Percentiles rank a stretch among this genome's conserved stretches.
Conservation (phyloP, 2,113 vertebrate species). For the Pagrus major region DNA sequence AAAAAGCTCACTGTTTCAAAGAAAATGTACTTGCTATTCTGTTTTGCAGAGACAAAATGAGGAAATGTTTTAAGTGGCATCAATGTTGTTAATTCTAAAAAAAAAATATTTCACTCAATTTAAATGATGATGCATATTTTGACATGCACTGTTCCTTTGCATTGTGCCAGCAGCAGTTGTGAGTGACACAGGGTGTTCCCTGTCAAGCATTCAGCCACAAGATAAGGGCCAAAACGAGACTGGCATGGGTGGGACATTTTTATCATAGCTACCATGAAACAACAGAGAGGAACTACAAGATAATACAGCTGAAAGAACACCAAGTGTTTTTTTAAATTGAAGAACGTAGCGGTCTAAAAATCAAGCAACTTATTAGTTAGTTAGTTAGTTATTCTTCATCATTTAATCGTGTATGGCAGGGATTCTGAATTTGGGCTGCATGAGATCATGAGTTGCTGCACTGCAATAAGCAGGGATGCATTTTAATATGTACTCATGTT, state of each 20-base stretch:
- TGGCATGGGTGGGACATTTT: constrained; percentile 70
- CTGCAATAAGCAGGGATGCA: not conserved
- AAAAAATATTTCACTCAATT: not conserved
- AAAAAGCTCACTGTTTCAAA: not conserved
- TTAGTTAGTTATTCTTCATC: not conserved
- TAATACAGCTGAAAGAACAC: constrained; percentile 5
- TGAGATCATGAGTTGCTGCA: not conserved
- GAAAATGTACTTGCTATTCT: not conserved
- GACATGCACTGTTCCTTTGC: not conserved
- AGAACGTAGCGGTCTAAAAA: not conserved
- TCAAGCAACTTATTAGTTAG: not conserved
- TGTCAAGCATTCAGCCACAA: constrained; percentile 40
- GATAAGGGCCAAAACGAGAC: constrained; percentile 72
- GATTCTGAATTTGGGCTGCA: not conserved
- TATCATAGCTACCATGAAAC: constrained; percentile 69
- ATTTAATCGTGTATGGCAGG: not conserved
- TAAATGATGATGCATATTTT: not conserved
- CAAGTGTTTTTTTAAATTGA: not conserved
- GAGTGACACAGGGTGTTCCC: constrained; percentile 77
- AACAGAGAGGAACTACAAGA: constrained; percentile 51
- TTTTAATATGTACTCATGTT: not conserved
- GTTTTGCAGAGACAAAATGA: not conserved
- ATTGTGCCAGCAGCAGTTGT: constrained; percentile 46
- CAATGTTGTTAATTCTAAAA: too few relatives aligned
- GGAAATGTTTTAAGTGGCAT: not conserved